These are phyloP conservation scores for Papilio demoleus DNA, from an alignment of 2,888 invertebrate species.

Conservation along the genomic window DNA sequence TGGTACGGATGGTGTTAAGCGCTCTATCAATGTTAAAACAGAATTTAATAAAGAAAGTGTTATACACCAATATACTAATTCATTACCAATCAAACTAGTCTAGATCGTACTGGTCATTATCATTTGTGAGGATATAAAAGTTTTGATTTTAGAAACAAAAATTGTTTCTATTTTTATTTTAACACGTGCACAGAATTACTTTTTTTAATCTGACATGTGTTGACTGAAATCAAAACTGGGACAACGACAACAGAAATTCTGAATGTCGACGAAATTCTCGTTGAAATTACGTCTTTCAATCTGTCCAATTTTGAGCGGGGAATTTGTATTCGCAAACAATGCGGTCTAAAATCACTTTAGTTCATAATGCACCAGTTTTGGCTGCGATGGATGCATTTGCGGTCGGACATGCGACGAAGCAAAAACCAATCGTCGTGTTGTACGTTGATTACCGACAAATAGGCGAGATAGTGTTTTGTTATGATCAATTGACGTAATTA, in stretches of 20 bases:
- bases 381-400: constrained; percentile 40
- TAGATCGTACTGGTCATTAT: too few relatives aligned
- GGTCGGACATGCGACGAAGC: constrained; percentile 32
- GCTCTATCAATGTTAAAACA: too few relatives aligned
- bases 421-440: constrained; percentile 37
- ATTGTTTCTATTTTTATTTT: not conserved
- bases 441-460: constrained; percentile 29
- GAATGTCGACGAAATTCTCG: constrained; percentile 21
- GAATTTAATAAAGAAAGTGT: too few relatives aligned
- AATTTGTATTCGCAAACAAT: constrained; percentile 41
- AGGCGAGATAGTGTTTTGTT: not conserved
- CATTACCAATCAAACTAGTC: too few relatives aligned
- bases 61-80: too few relatives aligned
- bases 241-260: constrained; percentile 11
- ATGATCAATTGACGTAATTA: not conserved
- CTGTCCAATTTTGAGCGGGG: constrained; percentile 35
- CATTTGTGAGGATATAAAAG: not conserved
- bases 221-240: constrained; percentile 18
- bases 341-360: constrained; percentile 42
- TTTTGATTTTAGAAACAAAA: not conserved
- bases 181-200: not conserved
- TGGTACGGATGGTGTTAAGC: too few relatives aligned
- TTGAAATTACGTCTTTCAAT: constrained; percentile 40
- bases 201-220: not conserved
- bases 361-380: constrained; percentile 40